Percentiles rank a stretch among this genome's conserved stretches.
Evolutionary conservation across 2,113 vertebrate species (phyloP).

Genomic region (Cynoglossus semilaevis): DNA sequence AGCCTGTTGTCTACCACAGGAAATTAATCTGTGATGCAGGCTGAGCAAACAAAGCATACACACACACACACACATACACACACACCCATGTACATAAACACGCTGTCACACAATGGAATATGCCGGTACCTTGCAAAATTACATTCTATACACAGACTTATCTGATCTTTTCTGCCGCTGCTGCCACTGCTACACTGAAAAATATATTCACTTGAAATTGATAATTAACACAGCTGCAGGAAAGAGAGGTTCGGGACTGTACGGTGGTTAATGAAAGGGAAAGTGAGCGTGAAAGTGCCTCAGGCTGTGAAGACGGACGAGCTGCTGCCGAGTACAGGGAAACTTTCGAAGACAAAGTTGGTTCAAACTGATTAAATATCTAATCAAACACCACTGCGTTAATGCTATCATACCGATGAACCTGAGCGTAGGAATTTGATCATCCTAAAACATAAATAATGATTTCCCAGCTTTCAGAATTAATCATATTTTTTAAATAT

Average conservation of each 20-base stretch:
- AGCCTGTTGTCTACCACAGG: conserved; percentile 54
- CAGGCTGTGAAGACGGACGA: conserved; percentile 35
- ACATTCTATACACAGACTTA: conserved; percentile 12
- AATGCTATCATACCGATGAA: too few species aligned
- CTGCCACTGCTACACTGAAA: conserved; percentile 34
- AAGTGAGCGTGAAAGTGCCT: conserved; percentile 14
- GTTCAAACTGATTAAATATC: too few species aligned
- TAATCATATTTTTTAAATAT: too few species aligned
- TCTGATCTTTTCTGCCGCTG: conserved; percentile 45
- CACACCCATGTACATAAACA: conserved; percentile 6
- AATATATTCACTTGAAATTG: conserved; percentile 25
- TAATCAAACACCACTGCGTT: too few species aligned
- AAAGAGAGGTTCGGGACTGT: conserved; percentile 32
- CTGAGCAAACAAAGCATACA: conserved; percentile 35
- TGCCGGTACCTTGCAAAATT: conserved; percentile 1
- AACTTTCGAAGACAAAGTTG: too few species aligned
- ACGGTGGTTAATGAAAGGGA: conserved; percentile 24
- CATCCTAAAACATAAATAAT: too few species aligned
- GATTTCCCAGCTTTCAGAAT: too few species aligned
- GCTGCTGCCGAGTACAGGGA: neutral
- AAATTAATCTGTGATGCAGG: conserved; percentile 57
- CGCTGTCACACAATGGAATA: neutral
- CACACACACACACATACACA: conserved; percentile 3
- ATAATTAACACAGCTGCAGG: conserved; percentile 39
- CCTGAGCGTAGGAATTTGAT: too few species aligned